Conservation (phyloP, 2,797 vertebrate genomes). For the Florisuga fusca region DNA sequence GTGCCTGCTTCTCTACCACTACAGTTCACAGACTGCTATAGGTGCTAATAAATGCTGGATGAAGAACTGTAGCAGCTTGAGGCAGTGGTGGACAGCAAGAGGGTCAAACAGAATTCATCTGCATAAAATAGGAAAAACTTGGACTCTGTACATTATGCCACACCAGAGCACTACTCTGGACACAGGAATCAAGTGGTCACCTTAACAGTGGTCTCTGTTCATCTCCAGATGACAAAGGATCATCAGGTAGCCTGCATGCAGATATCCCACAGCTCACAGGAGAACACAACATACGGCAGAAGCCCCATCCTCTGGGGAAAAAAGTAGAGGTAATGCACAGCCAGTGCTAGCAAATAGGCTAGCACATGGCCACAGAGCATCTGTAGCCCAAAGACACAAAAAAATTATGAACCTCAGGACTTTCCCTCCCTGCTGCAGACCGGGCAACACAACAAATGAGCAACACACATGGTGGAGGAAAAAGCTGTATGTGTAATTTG, state of each 20-base stretch:
- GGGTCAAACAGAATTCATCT: not conserved
- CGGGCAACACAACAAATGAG: rapidly evolving
- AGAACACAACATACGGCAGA: not conserved
- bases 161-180: not conserved
- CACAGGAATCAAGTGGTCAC: not conserved
- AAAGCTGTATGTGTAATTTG: not conserved
- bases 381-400: not conserved
- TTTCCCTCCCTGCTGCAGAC: not conserved
- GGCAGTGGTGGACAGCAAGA: not conserved
- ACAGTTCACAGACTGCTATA: not conserved
- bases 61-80: not conserved
- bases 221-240: rapidly evolving
- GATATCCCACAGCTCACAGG: not conserved
- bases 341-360: rapidly evolving
- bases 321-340: not conserved
- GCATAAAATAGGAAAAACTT: not conserved
- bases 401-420: not conserved
- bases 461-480: not conserved
- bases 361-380: not conserved
- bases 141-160: rapidly evolving
- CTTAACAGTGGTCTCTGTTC: rapidly evolving
- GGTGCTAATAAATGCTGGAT: not conserved
- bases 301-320: not conserved
- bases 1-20: not conserved
- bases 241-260: not conserved